phyloP scores from a whole-genome alignment of 1,140 invertebrate species.

The Trichoplusia ni region DNA sequence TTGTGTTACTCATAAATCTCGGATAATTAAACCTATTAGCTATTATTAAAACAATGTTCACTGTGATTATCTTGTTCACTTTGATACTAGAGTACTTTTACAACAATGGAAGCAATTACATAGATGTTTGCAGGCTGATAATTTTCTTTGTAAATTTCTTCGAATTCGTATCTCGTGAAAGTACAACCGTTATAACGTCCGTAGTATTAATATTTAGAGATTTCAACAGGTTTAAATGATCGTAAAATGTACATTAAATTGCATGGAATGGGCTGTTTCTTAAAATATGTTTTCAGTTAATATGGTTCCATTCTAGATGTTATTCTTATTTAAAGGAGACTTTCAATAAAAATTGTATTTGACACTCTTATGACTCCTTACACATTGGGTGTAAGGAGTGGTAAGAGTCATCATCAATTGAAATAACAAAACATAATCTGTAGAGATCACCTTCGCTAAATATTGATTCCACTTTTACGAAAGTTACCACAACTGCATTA shows the following conservation, averaged over 20 bases:
- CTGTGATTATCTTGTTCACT: constrained; percentile 38
- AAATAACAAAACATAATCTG: too few species aligned
- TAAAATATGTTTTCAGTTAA: too few species aligned
- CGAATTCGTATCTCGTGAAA: background rate
- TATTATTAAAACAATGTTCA: constrained; percentile 26
- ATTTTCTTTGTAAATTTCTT: constrained; percentile 23
- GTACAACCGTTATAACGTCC: background rate
- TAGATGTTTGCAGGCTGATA: constrained; percentile 25
- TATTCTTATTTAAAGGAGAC: too few species aligned
- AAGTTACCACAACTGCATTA: too few species aligned
- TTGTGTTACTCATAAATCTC: constrained; percentile 21
- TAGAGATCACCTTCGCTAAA: too few species aligned
- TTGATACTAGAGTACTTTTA: constrained; percentile 18
- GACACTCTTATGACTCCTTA: too few species aligned
- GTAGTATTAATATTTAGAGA: background rate
- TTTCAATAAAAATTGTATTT: too few species aligned
- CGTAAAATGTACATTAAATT: background rate
- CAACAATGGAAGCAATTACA: constrained; percentile 31
- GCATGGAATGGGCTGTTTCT: too few species aligned
- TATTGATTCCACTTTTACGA: too few species aligned
- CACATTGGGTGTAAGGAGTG: too few species aligned
- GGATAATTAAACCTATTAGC: constrained; percentile 27
- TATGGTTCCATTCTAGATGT: too few species aligned
- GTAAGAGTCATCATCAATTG: too few species aligned
- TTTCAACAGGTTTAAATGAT: background rate